These are phyloP conservation scores for Lapara coniferarum DNA, from an alignment of 2,888 invertebrate genomes.

Conservation along the genomic window DNA sequence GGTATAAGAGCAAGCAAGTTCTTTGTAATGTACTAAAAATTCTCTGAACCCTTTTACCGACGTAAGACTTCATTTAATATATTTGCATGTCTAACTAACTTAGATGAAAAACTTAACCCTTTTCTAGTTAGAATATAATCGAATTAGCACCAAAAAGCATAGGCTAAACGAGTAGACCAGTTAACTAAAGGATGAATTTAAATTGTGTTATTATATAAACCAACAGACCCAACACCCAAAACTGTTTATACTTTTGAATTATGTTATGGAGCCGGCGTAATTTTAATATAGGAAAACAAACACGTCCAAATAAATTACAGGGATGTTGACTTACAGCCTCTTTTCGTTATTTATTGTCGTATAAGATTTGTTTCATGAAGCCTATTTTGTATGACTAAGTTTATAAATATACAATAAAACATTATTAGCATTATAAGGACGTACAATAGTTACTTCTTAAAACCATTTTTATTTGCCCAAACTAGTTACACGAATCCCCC, in stretches of 20 bases:
- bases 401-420: no score
- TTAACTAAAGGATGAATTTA: constrained; percentile 25
- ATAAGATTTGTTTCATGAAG: constrained; percentile 6
- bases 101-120: no score
- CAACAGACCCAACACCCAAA: constrained; percentile 35
- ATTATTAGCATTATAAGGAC: not conserved
- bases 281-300: constrained; percentile 52
- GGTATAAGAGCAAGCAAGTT: no score
- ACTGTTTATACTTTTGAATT: constrained; percentile 46
- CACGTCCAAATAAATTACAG: constrained; percentile 36
- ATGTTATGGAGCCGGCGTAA: constrained; percentile 44
- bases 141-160: constrained; percentile 6
- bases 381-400: not conserved
- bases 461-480: not conserved
- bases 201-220: constrained; percentile 28
- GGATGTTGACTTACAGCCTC: constrained; percentile 27
- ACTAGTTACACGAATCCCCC: constrained; percentile 2
- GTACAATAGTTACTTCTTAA: not conserved
- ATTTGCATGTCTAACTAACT: no score
- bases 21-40: no score
- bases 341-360: constrained; percentile 18
- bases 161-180: not conserved
- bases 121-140: constrained; percentile 9
- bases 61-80: no score
- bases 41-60: no score